These are phyloP conservation scores for Drosophila trapezifrons DNA, from an alignment of 1,140 invertebrate genomes.

Conservation along the genomic window DNA sequence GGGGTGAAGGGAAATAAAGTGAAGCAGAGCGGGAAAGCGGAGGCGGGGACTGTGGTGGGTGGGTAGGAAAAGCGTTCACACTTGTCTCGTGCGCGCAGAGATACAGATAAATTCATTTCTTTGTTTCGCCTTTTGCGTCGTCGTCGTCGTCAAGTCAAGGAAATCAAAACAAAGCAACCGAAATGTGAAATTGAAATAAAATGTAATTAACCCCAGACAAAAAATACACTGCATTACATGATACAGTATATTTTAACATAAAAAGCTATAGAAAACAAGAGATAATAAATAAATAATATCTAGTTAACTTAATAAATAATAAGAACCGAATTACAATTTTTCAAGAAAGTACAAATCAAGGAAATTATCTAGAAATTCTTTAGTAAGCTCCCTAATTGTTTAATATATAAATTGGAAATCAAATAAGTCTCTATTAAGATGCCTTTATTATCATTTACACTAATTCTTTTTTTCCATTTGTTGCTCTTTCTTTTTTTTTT, in stretches of 20 bases:
- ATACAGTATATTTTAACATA: no score
- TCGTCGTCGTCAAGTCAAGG: constrained; percentile 14
- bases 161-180: constrained; percentile 38
- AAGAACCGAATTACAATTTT: not conserved
- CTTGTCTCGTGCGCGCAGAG: constrained; percentile 19
- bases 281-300: not conserved
- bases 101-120: constrained; percentile 37
- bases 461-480: not conserved
- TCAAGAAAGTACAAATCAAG: not conserved
- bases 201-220: constrained; percentile 29
- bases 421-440: not conserved
- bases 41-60: not conserved
- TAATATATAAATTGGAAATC: not conserved
- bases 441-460: not conserved
- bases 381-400: no score
- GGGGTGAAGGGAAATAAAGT: constrained; percentile 1
- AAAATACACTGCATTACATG: constrained; percentile 6
- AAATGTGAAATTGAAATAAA: constrained; percentile 34
- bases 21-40: not conserved
- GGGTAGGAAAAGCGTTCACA: constrained; percentile 3
- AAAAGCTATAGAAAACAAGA: not conserved
- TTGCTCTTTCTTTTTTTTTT: no score
- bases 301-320: not conserved
- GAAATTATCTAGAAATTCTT: not conserved
- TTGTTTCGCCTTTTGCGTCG: constrained; percentile 33